Evolutionary conservation across 2,797 vertebrate genomes (phyloP), one percentile per base, ranked within the genome.

Genomic region (Astyanax mexicanus): DNA sequence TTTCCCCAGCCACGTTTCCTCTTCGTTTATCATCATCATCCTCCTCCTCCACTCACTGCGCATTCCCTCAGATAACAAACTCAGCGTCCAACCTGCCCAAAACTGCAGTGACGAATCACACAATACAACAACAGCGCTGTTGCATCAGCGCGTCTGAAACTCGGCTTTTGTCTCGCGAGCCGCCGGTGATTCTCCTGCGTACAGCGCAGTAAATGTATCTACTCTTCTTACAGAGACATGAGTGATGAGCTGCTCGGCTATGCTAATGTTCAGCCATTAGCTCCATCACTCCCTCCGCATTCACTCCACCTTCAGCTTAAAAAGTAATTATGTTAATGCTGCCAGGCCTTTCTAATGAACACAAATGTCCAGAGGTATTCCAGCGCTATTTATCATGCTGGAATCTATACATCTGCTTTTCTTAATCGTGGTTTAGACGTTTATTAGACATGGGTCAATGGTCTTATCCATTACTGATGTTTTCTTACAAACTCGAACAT

Each of bases 231-330:
- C 29, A 12, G 32, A 60, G 29, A 40, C 35, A 54, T 71, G 72
- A 73, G 69, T 60, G 44, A 80, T 78, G 77, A 69, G 32, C 45
- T 29, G 65, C 40, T 52, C 27, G 47, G 62, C 10, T 21, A 51
- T 44, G 27, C 70, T 73, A 77, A 76, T 81, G 77, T 77, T 70
- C 38, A 69, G 38, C 54, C 40, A 73, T 80, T 32, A 67, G 68
- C 49, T 55, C 49, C 51, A 75, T 55, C 73, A 67, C 72, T 60
- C 60, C 27, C 72, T 69, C 65, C 38, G 74, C 27, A 55, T 68
- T 62, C 65, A 32, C 15, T 8, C 25, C 51, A 45, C 51, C 52
- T 72, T 73, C 38, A 40, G 69, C 32, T 69, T 51, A 75, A 71
- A 72, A 69, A 60, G 40, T 57, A 82, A 76, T 81, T 78, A 70